A percentile compares a stretch with the other conserved stretches of the same genome.
Conservation (phyloP, 2,888 invertebrate species). For the Schizotus pectinicornis region DNA sequence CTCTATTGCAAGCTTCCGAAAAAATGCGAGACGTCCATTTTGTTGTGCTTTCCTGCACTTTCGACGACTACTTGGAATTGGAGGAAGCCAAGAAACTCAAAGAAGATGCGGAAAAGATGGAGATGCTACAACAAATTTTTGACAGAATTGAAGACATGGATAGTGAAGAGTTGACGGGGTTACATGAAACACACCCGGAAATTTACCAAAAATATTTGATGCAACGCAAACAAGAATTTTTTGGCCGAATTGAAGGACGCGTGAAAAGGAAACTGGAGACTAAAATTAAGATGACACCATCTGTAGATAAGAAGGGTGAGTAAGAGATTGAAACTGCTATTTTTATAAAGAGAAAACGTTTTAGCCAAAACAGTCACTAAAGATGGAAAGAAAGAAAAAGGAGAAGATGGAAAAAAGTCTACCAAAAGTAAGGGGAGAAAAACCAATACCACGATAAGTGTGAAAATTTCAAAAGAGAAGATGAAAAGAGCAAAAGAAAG, state of each 20-base stretch:
- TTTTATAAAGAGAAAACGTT: conserved; percentile 1
- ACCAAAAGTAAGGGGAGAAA: background rate
- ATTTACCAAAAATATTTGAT: conserved; percentile 38
- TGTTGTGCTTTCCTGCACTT: conserved; percentile 41
- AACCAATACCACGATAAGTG: background rate
- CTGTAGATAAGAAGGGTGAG: too few species aligned
- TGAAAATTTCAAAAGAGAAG: conserved; percentile 9
- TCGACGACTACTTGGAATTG: conserved; percentile 36
- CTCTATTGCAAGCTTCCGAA: conserved; percentile 46
- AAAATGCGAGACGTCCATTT: conserved; percentile 49
- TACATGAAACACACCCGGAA: conserved; percentile 27
- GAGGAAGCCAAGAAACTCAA: conserved; percentile 23
- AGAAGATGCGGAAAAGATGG: conserved; percentile 28
- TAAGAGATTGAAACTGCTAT: too few species aligned
- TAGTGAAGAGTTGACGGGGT: conserved; percentile 33
- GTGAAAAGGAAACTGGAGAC: conserved; percentile 2
- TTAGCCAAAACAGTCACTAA: background rate
- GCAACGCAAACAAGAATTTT: conserved; percentile 35
- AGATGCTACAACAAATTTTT: conserved; percentile 18
- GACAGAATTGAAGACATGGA: conserved; percentile 34
- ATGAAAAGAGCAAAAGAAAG: conserved; percentile 19
- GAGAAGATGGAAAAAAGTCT: background rate
- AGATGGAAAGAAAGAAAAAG: conserved; percentile 1
- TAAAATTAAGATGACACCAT: too few species aligned
- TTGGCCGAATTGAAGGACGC: conserved; percentile 26